phyloP scores from a whole-genome alignment of 1,140 invertebrate genomes.

The Drosophila kurseongensis region DNA sequence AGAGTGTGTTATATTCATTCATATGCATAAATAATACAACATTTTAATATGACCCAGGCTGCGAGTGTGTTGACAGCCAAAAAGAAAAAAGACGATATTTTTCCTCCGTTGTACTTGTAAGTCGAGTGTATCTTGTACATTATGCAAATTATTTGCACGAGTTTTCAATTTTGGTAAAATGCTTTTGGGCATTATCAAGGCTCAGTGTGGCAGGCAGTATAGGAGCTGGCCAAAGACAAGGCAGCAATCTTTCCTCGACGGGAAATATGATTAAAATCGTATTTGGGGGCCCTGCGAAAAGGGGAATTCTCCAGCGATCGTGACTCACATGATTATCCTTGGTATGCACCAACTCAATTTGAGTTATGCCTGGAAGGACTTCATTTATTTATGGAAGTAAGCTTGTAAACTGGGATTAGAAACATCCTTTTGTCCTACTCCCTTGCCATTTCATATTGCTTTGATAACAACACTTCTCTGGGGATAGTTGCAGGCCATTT shows the following conservation, averaged over 20 bases:
- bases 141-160: conserved; percentile 81
- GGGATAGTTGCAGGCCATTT: conserved; percentile 26
- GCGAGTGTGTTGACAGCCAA: conserved; percentile 43
- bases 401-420: conserved; percentile 42
- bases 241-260: conserved; percentile 10
- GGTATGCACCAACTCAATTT: conserved; percentile 47
- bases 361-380: conserved; percentile 38
- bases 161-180: conserved; percentile 79
- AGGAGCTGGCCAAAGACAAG: conserved; percentile 27
- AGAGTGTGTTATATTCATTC: conserved; percentile 51
- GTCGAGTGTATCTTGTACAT: conserved; percentile 44
- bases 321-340: conserved; percentile 34
- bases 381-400: conserved; percentile 42
- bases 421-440: conserved; percentile 6
- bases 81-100: conserved; percentile 7
- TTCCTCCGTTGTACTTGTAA: conserved; percentile 7
- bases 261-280: conserved; percentile 75
- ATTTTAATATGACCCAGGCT: conserved; percentile 68
- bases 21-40: conserved; percentile 74
- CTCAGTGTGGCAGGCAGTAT: conserved; percentile 1
- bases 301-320: conserved; percentile 18
- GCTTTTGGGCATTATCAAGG: conserved; percentile 72
- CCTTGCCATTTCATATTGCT: conserved; percentile 21
- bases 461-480: conserved; percentile 25
- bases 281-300: conserved; percentile 46